Percentiles rank a stretch among this genome's conserved stretches.
These are phyloP conservation scores for Neotoma lepida DNA, from an alignment of 2,113 vertebrate species.

Conservation along the genomic window DNA sequence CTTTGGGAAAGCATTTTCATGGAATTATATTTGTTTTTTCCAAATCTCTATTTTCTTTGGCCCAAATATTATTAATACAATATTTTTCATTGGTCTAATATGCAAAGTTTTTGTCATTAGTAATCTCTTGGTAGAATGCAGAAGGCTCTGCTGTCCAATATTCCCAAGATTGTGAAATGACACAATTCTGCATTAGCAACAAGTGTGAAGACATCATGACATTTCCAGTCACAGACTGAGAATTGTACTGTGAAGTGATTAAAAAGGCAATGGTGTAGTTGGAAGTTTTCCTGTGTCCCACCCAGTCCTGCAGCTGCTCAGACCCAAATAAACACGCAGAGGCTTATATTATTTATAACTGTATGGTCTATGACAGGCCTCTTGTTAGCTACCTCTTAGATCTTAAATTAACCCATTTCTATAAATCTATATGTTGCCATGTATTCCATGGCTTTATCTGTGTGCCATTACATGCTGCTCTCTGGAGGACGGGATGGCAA, in stretches of 20 bases:
- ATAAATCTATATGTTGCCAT: no score
- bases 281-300: no score
- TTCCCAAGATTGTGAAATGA: neutral
- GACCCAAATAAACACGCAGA: no score
- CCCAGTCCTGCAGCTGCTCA: no score
- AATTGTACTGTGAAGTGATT: neutral
- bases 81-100: neutral
- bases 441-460: no score
- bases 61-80: neutral
- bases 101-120: neutral
- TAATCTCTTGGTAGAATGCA: neutral
- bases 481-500: no score
- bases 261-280: no score
- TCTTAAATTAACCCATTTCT: no score
- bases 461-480: no score
- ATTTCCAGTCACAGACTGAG: neutral
- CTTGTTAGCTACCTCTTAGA: no score
- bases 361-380: no score
- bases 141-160: neutral
- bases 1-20: neutral
- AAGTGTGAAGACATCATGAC: neutral
- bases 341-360: no score
- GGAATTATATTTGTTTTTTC: neutral
- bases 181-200: neutral
- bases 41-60: neutral